Percentiles rank a stretch among this genome's conserved stretches.
Conservation (phyloP, 2,797 vertebrate genomes). For the Microctenopoma steveboyesi region DNA sequence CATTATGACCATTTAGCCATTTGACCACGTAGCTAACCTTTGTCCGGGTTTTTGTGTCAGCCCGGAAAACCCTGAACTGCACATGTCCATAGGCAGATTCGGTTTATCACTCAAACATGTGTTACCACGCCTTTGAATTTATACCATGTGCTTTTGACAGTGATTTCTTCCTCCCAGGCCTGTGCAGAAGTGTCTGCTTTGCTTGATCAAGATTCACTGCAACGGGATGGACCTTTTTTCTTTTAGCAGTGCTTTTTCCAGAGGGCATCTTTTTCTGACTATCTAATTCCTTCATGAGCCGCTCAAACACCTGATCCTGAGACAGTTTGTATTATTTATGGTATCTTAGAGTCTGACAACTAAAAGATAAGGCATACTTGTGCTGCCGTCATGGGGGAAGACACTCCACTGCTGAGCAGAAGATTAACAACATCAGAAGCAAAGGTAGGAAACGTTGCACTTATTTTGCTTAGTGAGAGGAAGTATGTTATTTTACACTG, state of each 20-base stretch:
- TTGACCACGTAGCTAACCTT: rapidly evolving
- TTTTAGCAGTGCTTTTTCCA: neutral
- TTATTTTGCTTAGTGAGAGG: neutral
- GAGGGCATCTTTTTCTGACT: neutral
- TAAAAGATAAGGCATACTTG: neutral
- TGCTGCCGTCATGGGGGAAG: conserved; percentile 53
- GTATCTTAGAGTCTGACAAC: neutral
- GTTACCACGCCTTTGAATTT: neutral
- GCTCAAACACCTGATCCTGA: neutral
- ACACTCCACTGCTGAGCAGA: conserved; percentile 50
- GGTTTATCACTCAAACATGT: too few relatives aligned
- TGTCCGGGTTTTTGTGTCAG: neutral
- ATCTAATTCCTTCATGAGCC: neutral
- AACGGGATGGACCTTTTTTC: neutral
- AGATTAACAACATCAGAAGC: conserved; percentile 24
- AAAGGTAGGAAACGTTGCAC: conserved; percentile 44
- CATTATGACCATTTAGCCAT: neutral
- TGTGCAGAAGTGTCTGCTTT: neutral
- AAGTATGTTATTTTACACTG: neutral
- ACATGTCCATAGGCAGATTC: neutral
- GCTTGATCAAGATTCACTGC: neutral
- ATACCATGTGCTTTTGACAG: neutral
- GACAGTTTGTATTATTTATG: neutral
- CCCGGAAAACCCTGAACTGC: conserved; percentile 3
- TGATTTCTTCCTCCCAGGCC: too few relatives aligned